These are phyloP conservation scores for Zelleria hepariella DNA, from an alignment of 2,888 invertebrate species.

Conservation along the genomic window DNA sequence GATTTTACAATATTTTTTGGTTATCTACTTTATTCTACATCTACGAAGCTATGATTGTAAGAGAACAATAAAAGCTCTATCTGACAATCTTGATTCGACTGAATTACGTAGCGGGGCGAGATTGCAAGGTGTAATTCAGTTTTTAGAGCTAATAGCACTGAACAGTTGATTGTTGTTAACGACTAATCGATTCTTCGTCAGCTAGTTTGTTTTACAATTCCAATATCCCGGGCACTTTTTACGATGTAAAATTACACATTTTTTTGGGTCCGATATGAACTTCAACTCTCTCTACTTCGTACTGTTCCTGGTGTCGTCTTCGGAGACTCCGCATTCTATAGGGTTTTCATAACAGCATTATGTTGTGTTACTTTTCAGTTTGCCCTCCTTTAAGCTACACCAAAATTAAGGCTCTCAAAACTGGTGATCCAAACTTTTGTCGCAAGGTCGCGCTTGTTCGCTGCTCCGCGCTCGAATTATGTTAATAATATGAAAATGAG, in stretches of 20 bases:
- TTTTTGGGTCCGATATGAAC: no score
- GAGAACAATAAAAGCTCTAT: conserved; percentile 25
- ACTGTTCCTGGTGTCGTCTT: no score
- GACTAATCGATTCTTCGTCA: neutral
- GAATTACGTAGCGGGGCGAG: neutral
- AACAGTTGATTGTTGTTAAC: neutral
- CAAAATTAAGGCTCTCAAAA: conserved; percentile 11
- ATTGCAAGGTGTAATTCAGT: neutral
- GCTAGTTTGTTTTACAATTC: neutral
- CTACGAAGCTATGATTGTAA: no score
- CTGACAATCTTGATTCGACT: neutral
- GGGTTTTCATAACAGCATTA: no score
- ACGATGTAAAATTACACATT: no score
- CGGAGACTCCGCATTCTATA: no score
- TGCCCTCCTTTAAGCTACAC: neutral
- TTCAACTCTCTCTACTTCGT: no score
- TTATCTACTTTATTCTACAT: no score
- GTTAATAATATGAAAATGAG: conserved; percentile 53
- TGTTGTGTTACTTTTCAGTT: no score
- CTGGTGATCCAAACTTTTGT: conserved; percentile 20
- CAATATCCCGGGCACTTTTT: neutral
- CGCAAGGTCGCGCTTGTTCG: conserved; percentile 15
- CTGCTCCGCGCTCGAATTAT: conserved; percentile 32
- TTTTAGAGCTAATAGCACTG: neutral
- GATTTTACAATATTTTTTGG: no score